Conservation (phyloP, 2,113 vertebrate species). For the Neogale vison region DNA sequence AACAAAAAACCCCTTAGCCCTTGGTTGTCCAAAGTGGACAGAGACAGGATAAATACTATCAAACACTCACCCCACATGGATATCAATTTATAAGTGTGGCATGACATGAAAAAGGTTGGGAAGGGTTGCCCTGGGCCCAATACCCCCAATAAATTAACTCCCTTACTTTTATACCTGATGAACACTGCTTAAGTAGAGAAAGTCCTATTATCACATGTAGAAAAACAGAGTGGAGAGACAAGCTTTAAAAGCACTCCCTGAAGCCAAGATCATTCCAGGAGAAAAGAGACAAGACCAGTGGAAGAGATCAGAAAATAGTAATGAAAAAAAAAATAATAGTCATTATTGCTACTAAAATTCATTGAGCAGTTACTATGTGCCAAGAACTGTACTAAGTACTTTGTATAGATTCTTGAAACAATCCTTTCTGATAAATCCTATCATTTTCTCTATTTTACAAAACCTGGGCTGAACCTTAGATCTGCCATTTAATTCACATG, state of each 20-base stretch:
- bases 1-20: not conserved
- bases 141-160: not conserved
- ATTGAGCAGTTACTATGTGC: not conserved
- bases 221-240: not conserved
- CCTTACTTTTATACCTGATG: not conserved
- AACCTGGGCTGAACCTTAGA: not conserved
- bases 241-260: not conserved
- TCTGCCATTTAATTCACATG: not conserved
- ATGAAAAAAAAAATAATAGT: not conserved
- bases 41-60: not conserved
- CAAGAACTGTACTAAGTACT: not conserved
- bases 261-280: not conserved
- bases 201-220: not conserved
- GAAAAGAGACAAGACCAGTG: not conserved
- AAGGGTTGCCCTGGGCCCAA: not conserved
- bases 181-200: not conserved
- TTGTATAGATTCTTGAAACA: not conserved
- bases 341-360: not conserved
- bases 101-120: not conserved
- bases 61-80: not conserved
- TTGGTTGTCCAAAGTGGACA: not conserved
- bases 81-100: not conserved
- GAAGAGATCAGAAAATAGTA: not conserved
- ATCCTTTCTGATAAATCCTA: not conserved
- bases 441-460: not conserved